Evolutionary conservation across 1,140 invertebrate species (phyloP).

Genomic region (Archivesica marissinica): DNA sequence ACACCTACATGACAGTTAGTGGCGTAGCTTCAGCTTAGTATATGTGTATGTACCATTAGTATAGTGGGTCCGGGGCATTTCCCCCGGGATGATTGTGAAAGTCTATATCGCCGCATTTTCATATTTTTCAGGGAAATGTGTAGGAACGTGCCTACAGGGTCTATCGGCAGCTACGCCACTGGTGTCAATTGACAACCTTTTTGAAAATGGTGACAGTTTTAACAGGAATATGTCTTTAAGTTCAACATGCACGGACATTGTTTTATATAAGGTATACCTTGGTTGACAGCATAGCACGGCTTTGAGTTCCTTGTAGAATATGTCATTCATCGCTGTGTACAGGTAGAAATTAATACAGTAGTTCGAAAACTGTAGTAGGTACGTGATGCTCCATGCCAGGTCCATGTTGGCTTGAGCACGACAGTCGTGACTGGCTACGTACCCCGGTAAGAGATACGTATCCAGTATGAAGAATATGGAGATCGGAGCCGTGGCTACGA

Average conservation of each 20-base stretch:
- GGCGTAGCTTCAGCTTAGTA: too few species aligned
- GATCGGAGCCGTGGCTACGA: constrained; percentile 73
- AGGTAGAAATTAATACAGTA: constrained; percentile 93
- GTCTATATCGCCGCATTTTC: not conserved
- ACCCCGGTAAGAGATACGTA: constrained; percentile 46
- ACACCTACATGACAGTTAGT: too few species aligned
- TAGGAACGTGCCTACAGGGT: not conserved
- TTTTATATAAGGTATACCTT: constrained; percentile 27
- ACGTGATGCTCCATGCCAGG: constrained; percentile 86
- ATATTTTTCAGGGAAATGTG: not conserved
- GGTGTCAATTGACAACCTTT: not conserved
- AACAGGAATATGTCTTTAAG: not conserved
- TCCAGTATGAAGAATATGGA: constrained; percentile 72
- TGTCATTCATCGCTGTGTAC: constrained; percentile 92
- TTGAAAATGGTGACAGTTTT: not conserved
- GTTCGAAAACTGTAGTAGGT: constrained; percentile 90
- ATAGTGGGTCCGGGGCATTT: too few species aligned
- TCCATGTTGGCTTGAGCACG: constrained; percentile 45
- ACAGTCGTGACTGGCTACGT: constrained; percentile 3
- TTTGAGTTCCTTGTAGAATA: constrained; percentile 87
- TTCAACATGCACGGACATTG: not conserved
- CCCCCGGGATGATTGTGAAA: not conserved
- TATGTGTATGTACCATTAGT: too few species aligned
- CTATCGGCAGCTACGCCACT: not conserved
- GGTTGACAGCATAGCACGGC: constrained; percentile 17